These are phyloP conservation scores for Diloba caeruleocephala DNA, from an alignment of 2,888 invertebrate species.

Conservation along the genomic window DNA sequence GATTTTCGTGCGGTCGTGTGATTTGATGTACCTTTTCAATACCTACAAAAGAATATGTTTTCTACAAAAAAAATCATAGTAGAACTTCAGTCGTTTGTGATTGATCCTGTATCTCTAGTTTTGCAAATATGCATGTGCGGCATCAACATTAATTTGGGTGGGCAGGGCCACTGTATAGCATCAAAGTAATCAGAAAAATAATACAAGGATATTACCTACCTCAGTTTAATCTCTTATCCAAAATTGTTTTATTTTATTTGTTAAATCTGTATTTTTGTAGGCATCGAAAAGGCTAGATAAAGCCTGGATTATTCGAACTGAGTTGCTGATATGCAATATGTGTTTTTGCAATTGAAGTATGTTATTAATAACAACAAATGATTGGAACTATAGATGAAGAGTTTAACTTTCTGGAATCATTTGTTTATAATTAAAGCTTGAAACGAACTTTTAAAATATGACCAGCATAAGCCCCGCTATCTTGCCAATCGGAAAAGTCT, in stretches of 20 bases:
- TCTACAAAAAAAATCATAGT: not conserved
- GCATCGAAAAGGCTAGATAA: constrained; percentile 43
- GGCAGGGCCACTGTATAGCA: too few relatives aligned
- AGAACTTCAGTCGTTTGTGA: not conserved
- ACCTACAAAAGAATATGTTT: too few relatives aligned
- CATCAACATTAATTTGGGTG: too few relatives aligned
- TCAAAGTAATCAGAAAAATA: too few relatives aligned
- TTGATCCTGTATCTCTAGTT: too few relatives aligned
- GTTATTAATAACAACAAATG: constrained; percentile 43
- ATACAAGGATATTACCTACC: too few relatives aligned
- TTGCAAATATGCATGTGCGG: too few relatives aligned
- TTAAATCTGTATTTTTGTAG: too few relatives aligned
- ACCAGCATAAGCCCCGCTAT: too few relatives aligned
- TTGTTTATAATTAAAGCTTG: not conserved
- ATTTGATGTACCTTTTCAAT: constrained; percentile 44
- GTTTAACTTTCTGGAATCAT: constrained; percentile 28
- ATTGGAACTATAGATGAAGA: constrained; percentile 28
- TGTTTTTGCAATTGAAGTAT: constrained; percentile 54
- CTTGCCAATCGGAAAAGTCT: too few relatives aligned
- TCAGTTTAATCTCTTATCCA: too few relatives aligned
- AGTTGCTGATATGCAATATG: constrained; percentile 47
- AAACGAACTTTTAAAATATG: not conserved
- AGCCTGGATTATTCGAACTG: constrained; percentile 39
- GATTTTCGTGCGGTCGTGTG: constrained; percentile 39
- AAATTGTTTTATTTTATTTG: too few relatives aligned